These are phyloP conservation scores for Gryllus bimaculatus DNA, from an alignment of 1,140 invertebrate genomes.

Conservation along the genomic window DNA sequence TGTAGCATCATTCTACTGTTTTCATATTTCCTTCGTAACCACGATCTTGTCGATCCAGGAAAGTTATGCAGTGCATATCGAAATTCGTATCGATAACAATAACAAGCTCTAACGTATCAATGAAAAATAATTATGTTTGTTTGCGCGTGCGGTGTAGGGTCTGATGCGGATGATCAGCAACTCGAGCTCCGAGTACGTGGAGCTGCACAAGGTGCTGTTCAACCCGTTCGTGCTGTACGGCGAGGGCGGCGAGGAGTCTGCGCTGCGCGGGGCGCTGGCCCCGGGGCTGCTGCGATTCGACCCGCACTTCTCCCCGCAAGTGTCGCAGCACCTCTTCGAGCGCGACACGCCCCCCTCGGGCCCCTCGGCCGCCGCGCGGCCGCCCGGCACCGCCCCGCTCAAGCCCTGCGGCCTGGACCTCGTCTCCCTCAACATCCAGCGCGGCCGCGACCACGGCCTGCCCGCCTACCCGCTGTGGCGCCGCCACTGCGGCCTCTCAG, in stretches of 20 bases:
- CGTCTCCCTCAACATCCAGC: slow-evolving; percentile 76
- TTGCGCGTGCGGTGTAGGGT: too few species aligned
- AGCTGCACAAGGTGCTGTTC: slow-evolving; percentile 71
- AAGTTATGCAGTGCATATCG: too few species aligned
- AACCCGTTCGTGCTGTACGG: slow-evolving; percentile 51
- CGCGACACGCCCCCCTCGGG: slow-evolving; percentile 29
- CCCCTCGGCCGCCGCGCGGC: not conserved
- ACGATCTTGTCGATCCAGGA: too few species aligned
- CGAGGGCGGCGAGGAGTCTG: slow-evolving; percentile 44
- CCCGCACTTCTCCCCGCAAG: slow-evolving; percentile 56
- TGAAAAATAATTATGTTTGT: too few species aligned
- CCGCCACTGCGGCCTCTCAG: slow-evolving; percentile 58
- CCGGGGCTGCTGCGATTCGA: slow-evolving; percentile 58
- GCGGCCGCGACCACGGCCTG: slow-evolving; percentile 81
- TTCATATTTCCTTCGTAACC: too few species aligned
- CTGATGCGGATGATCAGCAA: slow-evolving; percentile 56
- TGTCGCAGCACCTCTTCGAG: slow-evolving; percentile 62
- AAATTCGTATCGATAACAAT: too few species aligned
- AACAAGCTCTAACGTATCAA: too few species aligned
- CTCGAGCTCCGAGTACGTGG: slow-evolving; percentile 33
- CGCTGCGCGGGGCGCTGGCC: slow-evolving; percentile 50
- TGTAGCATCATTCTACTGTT: too few species aligned
- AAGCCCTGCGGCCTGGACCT: slow-evolving; percentile 65
- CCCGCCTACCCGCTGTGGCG: slow-evolving; percentile 69
- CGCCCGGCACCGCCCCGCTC: slow-evolving; percentile 8